Base-by-base conservation (phyloP, 2,888 invertebrate species). In the Diarsia rubi region DNA sequence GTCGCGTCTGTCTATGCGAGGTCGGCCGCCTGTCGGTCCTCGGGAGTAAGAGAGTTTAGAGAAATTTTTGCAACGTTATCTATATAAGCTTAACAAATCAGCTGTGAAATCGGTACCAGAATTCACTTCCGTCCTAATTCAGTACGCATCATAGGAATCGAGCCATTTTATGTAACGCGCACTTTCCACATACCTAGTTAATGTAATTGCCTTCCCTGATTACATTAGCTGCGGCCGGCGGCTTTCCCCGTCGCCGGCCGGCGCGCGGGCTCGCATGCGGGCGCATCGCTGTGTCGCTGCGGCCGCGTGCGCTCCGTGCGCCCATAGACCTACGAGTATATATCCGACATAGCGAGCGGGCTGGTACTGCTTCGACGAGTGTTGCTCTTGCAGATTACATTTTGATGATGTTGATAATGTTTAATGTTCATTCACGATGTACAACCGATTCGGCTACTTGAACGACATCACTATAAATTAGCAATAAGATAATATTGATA, bases 91-190 rank as follows among this genome's bases (percentile, higher is more conserved):
- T 96, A 94, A 94, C 94, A 94, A 94, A 94, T 94, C 96, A 95
- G 94, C 95, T 95, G 95, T 95, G 95, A 95, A 95, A 95, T 95
- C 95, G 95, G 94, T 96, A 96, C 95, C 96, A 96, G 95, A 95
- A 92, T 95, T 96, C 96, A 96, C 96, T 96, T 96, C 96, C 96
- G 96, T 96, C 96, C 96, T 96, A 96, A 95, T 93, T 95, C 96
- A 96, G 95, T 95, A 96, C 91, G 96, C 96, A 95, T 96, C 94
- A 95, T 96, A 95, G 94, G 95, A 96, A 95, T 96, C 96, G 96
- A 96, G 96, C 96, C 96, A 96, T 96, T 96, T 96, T 96, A 96
- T 94, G 96, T 96, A 96, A 96, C 95, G 95, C 95, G 95, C 96
- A 95, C 94, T 94, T 92, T 91, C 93, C 93, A 91, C 90, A 91